phyloP scores from a whole-genome alignment of 2,888 invertebrate genomes.

The Hofmannophila pseudospretella region DNA sequence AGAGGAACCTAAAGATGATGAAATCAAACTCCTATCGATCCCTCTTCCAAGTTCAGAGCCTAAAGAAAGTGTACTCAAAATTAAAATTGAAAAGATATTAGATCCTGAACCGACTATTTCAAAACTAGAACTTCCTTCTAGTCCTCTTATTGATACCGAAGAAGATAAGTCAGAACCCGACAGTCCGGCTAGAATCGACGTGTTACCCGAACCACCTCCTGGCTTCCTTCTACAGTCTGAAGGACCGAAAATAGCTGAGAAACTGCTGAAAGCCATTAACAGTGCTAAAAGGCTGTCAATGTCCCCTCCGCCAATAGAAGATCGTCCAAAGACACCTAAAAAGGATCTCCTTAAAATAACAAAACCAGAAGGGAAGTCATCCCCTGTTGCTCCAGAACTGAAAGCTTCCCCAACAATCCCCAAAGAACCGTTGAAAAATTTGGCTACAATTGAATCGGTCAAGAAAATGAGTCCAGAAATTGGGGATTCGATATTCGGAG shows the following conservation, averaged over 20 bases:
- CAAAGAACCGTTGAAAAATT: slow-evolving; percentile 31
- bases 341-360: slow-evolving; percentile 38
- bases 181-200: slow-evolving; percentile 67
- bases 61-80: slow-evolving; percentile 25
- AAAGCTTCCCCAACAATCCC: slow-evolving; percentile 24
- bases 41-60: slow-evolving; percentile 35
- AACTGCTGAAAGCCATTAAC: slow-evolving; percentile 78
- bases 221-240: slow-evolving; percentile 67
- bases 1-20: slow-evolving; percentile 24
- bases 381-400: slow-evolving; percentile 37
- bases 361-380: slow-evolving; percentile 36
- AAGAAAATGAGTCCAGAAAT: slow-evolving; percentile 46
- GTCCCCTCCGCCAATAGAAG: slow-evolving; percentile 62
- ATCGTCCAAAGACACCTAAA: slow-evolving; percentile 47
- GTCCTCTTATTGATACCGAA: slow-evolving; percentile 65
- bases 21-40: slow-evolving; percentile 30
- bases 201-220: slow-evolving; percentile 68
- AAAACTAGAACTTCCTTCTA: slow-evolving; percentile 55
- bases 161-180: slow-evolving; percentile 73
- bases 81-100: slow-evolving; percentile 37
- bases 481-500: slow-evolving; percentile 57
- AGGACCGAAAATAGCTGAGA: slow-evolving; percentile 80
- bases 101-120: slow-evolving; percentile 34
- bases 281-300: slow-evolving; percentile 73
- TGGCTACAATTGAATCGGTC: slow-evolving; percentile 37